Conservation (phyloP, 2,797 vertebrate species). For the Simalia tracyae region DNA sequence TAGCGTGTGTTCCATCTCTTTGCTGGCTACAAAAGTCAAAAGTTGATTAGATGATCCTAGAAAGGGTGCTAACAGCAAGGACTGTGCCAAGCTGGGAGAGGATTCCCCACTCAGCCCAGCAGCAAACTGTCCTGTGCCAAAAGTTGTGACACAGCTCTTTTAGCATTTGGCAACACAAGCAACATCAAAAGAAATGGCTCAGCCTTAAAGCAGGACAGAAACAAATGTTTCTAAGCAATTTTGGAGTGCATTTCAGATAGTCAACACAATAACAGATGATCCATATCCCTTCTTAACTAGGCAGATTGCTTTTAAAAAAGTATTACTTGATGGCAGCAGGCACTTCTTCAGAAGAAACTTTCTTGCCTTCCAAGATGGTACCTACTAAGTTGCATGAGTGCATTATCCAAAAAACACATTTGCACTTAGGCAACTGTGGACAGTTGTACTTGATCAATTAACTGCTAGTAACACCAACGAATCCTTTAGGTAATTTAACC, state of each 20-base stretch:
- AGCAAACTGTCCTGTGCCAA: not conserved
- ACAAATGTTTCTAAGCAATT: not conserved
- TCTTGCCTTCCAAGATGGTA: not conserved
- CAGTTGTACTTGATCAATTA: not conserved
- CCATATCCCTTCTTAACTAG: not conserved
- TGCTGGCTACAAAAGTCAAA: conserved; percentile 71
- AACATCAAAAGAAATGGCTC: not conserved
- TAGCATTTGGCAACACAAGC: not conserved
- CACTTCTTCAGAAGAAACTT: not conserved
- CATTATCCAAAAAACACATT: not conserved
- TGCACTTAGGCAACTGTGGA: not conserved
- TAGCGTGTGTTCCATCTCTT: conserved; percentile 81
- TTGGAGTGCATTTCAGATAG: not conserved
- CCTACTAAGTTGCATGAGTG: not conserved
- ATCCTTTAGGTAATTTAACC: not conserved
- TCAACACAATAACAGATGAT: not conserved
- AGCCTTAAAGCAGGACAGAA: too few relatives aligned
- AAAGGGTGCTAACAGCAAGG: not conserved
- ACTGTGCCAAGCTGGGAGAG: too few relatives aligned
- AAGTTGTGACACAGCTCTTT: not conserved
- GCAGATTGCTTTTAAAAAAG: not conserved
- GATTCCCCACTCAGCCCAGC: not conserved
- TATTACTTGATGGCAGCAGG: too few relatives aligned
- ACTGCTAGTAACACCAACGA: not conserved
- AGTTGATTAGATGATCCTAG: not conserved